Base-by-base conservation (phyloP, 2,888 invertebrate genomes). In the Blastobasis lacticolella region DNA sequence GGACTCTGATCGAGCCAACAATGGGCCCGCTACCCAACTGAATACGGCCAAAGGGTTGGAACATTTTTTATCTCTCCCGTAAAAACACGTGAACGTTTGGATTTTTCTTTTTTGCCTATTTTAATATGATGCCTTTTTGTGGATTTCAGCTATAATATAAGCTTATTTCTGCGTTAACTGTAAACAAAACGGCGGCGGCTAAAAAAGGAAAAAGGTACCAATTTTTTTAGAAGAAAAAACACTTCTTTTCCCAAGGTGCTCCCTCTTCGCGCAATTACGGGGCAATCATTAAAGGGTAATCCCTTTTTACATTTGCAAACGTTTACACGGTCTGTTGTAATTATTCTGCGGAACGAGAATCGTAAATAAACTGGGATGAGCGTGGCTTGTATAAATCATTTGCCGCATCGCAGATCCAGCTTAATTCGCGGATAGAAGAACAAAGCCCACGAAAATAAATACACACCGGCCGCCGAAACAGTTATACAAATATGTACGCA, bases 281-380 rank as follows among this genome's bases (percentile, higher is more conserved):
- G 59, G 69, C 73, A 73, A 75, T 78, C 73, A 76, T 78, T 75
- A 77, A 75, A 71, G 70, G 67, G 73, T 76, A 78, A 83, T 83
- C 75, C 79, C 77, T 82, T 82, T 82, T 83, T 80, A 81, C 81
- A 79, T 80, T 81, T 74, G 73, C 76, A 67, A 78, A 75, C 77
- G 79, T 77, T 82, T 80, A 78, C 74, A 73, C 73, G 67, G 71
- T 69, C 69, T 77, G 23, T 23, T 78, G 79, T 85, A 86, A 87
- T 88, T 86, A 86, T 84, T 81, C 79, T 73, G 75, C 75, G 73
- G 73, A 75, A 75, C 75, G 78, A 68, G 71, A 69, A 71, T 73
- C 84, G 84, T 87, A 88, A 88, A 88, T 86, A 85, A 86, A 83
- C 59, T 71, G 73, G 87, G 84, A 84, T 86, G 81, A 85, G 75